Conservation (phyloP, 2,113 vertebrate species). For the Zootoca vivipara region DNA sequence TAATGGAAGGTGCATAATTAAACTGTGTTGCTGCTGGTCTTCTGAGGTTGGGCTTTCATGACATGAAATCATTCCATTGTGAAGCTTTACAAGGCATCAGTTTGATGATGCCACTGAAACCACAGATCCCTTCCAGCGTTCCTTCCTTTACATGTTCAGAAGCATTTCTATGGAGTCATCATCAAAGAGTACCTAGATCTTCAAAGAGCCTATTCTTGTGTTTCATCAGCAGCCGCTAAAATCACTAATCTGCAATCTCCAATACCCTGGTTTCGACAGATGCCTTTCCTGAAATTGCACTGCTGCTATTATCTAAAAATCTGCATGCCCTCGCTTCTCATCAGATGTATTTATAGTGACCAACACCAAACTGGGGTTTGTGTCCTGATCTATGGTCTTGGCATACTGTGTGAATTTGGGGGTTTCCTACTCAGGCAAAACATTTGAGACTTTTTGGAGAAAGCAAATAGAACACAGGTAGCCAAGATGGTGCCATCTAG, state of each 20-base stretch:
- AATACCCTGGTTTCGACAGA: background rate
- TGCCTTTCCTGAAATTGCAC: background rate
- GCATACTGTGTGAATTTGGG: background rate
- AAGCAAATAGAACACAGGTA: background rate
- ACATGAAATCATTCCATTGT: background rate
- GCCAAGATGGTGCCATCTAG: too few relatives aligned
- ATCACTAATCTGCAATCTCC: background rate
- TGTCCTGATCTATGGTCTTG: background rate
- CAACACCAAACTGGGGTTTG: background rate
- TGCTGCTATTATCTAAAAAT: background rate
- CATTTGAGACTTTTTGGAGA: background rate
- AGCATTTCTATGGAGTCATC: background rate
- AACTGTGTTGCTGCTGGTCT: background rate
- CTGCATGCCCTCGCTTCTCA: background rate
- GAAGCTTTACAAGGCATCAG: slow-evolving; percentile 3
- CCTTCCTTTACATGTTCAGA: background rate
- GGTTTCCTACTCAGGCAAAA: background rate
- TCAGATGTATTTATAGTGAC: background rate
- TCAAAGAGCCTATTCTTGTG: background rate
- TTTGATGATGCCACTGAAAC: slow-evolving; percentile 18
- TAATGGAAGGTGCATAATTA: slow-evolving; percentile 33
- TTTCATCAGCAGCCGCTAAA: background rate
- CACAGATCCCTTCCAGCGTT: slow-evolving; percentile 2
- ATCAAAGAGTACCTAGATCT: background rate
- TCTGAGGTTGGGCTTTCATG: slow-evolving; percentile 18